These are phyloP conservation scores for Didymodactylos carnosus DNA, from an alignment of 2,888 invertebrate species.

Conservation along the genomic window DNA sequence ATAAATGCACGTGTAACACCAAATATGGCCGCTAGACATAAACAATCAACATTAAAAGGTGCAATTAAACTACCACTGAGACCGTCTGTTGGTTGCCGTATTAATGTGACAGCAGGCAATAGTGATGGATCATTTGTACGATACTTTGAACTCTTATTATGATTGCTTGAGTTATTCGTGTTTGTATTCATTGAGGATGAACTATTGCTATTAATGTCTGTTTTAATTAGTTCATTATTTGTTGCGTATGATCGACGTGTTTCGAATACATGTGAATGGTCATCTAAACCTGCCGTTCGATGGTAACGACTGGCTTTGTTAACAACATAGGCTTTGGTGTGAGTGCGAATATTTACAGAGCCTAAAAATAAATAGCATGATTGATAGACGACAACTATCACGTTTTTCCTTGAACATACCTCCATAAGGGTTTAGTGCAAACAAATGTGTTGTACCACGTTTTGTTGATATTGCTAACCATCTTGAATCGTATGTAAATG, in stretches of 20 bases:
- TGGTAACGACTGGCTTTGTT: not conserved
- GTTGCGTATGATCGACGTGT: not conserved
- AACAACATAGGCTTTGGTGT: constrained; percentile 3
- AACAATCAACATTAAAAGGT: not conserved
- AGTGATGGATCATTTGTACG: constrained; percentile 3
- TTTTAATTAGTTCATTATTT: no score
- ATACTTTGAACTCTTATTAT: not conserved
- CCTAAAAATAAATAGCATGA: not conserved
- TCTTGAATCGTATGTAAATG: constrained; percentile 69
- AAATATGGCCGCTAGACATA: not conserved
- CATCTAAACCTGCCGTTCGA: constrained; percentile 2
- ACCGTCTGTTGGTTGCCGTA: not conserved
- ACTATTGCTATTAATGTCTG: no score
- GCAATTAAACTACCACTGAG: not conserved
- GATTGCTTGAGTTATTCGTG: not conserved
- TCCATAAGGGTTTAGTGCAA: constrained; percentile 86
- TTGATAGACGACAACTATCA: not conserved
- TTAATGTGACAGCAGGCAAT: constrained; percentile 1
- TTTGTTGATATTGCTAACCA: constrained; percentile 90
- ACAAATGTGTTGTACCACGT: constrained; percentile 89
- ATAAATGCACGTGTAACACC: not conserved
- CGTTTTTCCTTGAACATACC: no score
- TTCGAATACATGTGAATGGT: not conserved
- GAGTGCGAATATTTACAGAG: constrained; percentile 1
- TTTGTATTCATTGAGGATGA: not conserved